Evolutionary conservation across 2,797 vertebrate species (phyloP).

Genomic region (Myripristis jacobus): DNA sequence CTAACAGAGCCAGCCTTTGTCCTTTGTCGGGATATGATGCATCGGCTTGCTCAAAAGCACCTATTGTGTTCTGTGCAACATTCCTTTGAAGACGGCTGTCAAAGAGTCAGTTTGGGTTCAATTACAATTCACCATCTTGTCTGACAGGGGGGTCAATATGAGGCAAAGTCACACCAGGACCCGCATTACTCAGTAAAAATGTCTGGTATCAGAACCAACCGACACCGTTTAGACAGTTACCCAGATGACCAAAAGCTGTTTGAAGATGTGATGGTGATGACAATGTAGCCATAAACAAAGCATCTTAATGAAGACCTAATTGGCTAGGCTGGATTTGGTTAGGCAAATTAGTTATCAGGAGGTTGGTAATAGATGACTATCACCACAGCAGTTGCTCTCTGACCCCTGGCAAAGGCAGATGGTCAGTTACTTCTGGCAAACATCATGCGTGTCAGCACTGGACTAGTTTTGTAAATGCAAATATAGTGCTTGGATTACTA

Average conservation of each 20-base stretch:
- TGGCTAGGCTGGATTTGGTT: conserved; percentile 64
- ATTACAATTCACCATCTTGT: conserved; percentile 22
- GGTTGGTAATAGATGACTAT: conserved; percentile 69
- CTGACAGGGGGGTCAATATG: neutral
- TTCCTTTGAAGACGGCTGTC: conserved; percentile 61
- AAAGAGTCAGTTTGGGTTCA: conserved; percentile 48
- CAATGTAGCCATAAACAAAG: neutral
- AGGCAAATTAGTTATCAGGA: conserved; percentile 70
- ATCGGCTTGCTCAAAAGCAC: conserved; percentile 36
- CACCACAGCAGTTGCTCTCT: conserved; percentile 54
- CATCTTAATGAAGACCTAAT: conserved; percentile 23
- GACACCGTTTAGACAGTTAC: neutral
- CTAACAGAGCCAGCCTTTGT: conserved; percentile 59
- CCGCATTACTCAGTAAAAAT: neutral
- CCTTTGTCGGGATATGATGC: conserved; percentile 47
- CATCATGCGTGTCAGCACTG: conserved; percentile 25
- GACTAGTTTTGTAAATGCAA: conserved; percentile 11
- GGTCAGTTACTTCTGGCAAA: conserved; percentile 23
- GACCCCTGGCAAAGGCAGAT: conserved; percentile 61
- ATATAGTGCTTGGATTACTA: neutral
- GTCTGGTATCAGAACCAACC: neutral
- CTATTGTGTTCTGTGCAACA: conserved; percentile 47
- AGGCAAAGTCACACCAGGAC: neutral
- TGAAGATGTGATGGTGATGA: conserved; percentile 6
- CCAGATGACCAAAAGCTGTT: neutral